Evolutionary conservation across 2,113 vertebrate species (phyloP), one percentile per base, ranked within the genome.

Genomic region (Dicaeum eximium): DNA sequence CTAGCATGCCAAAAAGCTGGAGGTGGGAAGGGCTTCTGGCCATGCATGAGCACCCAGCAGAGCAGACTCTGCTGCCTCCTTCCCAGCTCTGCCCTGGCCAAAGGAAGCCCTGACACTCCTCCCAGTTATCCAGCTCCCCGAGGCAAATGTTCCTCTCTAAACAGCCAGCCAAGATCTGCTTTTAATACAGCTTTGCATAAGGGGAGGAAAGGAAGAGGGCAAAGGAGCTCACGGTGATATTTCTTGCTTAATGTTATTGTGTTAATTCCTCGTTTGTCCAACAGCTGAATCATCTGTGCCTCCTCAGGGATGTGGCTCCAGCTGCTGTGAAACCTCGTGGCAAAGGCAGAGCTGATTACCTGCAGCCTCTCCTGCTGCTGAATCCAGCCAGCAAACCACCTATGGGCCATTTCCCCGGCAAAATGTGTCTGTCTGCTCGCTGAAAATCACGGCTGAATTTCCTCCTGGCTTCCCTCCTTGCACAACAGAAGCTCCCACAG

Each of bases 231-330:
- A 65, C 33, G 78, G 45, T 58, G 50, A 53, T 69, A 79, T 86
- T 91, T 82, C 88, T 95, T 96, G 91, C 78, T 89, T 95, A 73
- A 69, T 71, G 65, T 80, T 67, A 38, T 86, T 80, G 67, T 88
- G 82, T 82, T 96, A 77, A 95, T 94, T 84, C 91, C 80, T 95
- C 96, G 83, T 84, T 88, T 91, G 94, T 96, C 82, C 94, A 92
- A 60, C 35, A 61, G 48, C 79, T 58, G 78, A 72, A 77, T 92
- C 82, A 80, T 72, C 64, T 57, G 30, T 80, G 11, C 27, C 51
- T 93, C 66, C 87, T 92, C 71, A 86, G 92, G 92, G 78, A 91
- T 48, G 44, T 33, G 37, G 75, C 45, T 97, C 65, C 89, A 95
- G 93, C 86, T 95, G 94, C 89, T 65, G 57, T 78, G 81, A 90